These are phyloP conservation scores for Notolepis coatsorum DNA, from an alignment of 2,797 vertebrate genomes.

Conservation along the genomic window DNA sequence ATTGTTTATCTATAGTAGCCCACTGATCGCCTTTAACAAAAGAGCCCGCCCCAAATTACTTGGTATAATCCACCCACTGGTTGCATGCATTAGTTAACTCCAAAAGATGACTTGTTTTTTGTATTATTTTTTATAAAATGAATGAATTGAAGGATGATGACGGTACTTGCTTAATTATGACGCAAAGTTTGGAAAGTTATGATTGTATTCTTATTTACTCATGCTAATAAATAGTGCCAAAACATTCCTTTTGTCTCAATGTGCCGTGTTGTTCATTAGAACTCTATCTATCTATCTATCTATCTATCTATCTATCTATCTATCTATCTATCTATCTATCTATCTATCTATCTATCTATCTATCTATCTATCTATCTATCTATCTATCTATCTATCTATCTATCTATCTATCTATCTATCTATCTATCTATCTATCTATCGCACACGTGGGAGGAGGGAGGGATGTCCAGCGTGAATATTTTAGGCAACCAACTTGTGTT, in stretches of 20 bases:
- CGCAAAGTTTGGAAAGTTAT: background rate
- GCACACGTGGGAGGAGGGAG: no score
- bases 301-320: no score
- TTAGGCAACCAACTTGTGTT: no score
- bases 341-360: no score
- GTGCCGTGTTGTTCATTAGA: background rate
- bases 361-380: no score
- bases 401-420: background rate
- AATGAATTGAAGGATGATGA: background rate
- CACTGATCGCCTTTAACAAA: no score
- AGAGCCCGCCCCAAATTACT: background rate
- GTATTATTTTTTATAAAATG: slow-evolving; percentile 5
- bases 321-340: no score
- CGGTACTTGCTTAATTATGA: background rate
- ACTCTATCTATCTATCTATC: no score
- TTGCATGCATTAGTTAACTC: background rate
- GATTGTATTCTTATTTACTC: slow-evolving; percentile 14
- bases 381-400: no score
- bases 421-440: background rate
- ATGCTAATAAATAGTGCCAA: slow-evolving; percentile 18
- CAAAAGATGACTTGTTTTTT: background rate
- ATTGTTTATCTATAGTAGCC: no score
- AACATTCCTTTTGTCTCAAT: background rate
- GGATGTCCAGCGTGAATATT: no score
- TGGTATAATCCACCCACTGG: slow-evolving; percentile 7